Percentiles rank a stretch among this genome's conserved stretches.
phyloP scores from a whole-genome alignment of 2,113 vertebrate genomes.

The Ophiodon elongatus region DNA sequence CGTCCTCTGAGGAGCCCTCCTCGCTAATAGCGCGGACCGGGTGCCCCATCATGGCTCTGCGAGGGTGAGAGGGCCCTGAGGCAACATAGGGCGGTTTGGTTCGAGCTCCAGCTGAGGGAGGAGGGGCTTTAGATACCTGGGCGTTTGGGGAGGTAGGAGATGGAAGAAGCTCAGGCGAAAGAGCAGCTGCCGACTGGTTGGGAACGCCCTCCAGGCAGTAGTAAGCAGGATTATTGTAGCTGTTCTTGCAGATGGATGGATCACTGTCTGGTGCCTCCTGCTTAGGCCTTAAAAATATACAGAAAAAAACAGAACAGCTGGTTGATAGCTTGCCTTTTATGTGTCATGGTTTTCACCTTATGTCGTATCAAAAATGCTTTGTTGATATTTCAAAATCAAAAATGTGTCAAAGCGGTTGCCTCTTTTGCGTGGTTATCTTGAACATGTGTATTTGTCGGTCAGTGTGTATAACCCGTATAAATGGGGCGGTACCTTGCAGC shows the following conservation, averaged over 20 bases:
- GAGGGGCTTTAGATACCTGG: slow-evolving; percentile 72
- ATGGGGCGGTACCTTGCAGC: slow-evolving; percentile 82
- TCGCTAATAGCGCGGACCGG: slow-evolving; percentile 81
- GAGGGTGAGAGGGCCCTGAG: slow-evolving; percentile 54
- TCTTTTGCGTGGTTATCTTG: background rate
- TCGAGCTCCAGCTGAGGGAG: slow-evolving; percentile 65
- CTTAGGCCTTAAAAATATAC: slow-evolving; percentile 82
- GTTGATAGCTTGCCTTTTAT: background rate
- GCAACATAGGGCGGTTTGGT: slow-evolving; percentile 82
- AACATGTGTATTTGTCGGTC: background rate
- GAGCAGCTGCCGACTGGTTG: slow-evolving; percentile 88
- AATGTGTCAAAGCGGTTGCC: background rate
- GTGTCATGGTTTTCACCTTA: background rate
- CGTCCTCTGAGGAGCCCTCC: slow-evolving; percentile 90
- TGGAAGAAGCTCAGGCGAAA: slow-evolving; percentile 82
- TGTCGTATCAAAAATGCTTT: background rate
- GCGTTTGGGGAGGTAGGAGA: slow-evolving; percentile 73
- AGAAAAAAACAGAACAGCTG: slow-evolving; percentile 2
- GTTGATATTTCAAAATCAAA: background rate
- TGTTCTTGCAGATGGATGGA: slow-evolving; percentile 88
- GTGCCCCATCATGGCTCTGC: slow-evolving; percentile 74
- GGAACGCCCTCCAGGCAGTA: slow-evolving; percentile 96
- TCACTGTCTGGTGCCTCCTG: slow-evolving; percentile 85
- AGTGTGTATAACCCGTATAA: background rate
- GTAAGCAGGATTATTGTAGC: slow-evolving; percentile 98